These are phyloP conservation scores for Drosophila murphyi DNA, from an alignment of 1,140 invertebrate genomes.

Conservation along the genomic window DNA sequence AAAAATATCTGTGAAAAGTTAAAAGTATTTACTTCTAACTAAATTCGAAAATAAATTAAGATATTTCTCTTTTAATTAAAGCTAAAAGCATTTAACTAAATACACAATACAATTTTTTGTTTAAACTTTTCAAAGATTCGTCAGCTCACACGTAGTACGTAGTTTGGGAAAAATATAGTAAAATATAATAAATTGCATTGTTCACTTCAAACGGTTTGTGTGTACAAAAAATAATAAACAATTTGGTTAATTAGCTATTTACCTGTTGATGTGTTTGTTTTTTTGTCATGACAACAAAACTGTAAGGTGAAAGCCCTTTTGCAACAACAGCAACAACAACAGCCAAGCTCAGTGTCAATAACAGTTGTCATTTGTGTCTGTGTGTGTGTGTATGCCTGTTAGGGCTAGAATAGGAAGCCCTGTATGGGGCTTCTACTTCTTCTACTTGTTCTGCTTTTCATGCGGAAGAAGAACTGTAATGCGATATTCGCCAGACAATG, in stretches of 20 bases:
- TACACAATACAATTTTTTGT: slow-evolving; percentile 17
- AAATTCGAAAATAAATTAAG: slow-evolving; percentile 24
- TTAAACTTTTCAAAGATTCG: slow-evolving; percentile 41
- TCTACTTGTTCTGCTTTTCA: slow-evolving; percentile 24
- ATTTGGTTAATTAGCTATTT: slow-evolving; percentile 61
- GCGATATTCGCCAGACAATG: slow-evolving; percentile 36
- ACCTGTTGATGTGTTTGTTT: slow-evolving; percentile 59
- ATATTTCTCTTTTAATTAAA: background rate
- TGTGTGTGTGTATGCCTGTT: slow-evolving; percentile 34
- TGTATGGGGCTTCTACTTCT: slow-evolving; percentile 52
- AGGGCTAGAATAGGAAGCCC: slow-evolving; percentile 33
- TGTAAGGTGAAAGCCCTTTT: slow-evolving; percentile 71
- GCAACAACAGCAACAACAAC: slow-evolving; percentile 14
- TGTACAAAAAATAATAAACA: slow-evolving; percentile 45
- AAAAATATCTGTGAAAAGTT: slow-evolving; percentile 35
- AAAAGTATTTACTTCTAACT: slow-evolving; percentile 40
- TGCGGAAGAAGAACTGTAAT: slow-evolving; percentile 60
- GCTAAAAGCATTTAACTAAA: background rate
- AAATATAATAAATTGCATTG: slow-evolving; percentile 39
- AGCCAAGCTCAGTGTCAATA: slow-evolving; percentile 62
- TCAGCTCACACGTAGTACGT: slow-evolving; percentile 27
- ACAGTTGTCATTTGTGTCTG: slow-evolving; percentile 50
- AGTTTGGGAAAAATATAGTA: slow-evolving; percentile 8
- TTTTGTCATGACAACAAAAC: slow-evolving; percentile 51
- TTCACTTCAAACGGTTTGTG: slow-evolving; percentile 44